Evolutionary conservation across 2,797 vertebrate species (phyloP).

Genomic region (Helostoma temminkii): DNA sequence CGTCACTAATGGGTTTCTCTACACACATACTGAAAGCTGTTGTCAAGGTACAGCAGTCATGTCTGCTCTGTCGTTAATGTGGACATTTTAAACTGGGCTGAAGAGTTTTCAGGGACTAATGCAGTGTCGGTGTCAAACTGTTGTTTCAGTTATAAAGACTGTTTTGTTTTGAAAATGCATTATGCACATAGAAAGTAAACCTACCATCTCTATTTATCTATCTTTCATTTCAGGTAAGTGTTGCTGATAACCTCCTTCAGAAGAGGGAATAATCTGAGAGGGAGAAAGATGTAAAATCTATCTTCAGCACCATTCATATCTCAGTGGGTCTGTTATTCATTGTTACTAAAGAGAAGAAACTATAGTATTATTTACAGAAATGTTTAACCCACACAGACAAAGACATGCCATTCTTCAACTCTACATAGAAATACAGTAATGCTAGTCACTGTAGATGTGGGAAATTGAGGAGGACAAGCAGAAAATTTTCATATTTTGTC

Average conservation of each 20-base stretch:
- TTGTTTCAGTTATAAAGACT: not conserved
- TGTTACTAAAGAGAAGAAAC: slow-evolving; percentile 21
- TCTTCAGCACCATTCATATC: slow-evolving; percentile 19
- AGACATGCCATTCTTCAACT: too few species aligned
- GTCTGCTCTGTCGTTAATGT: not conserved
- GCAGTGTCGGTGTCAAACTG: not conserved
- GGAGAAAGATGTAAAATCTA: not conserved
- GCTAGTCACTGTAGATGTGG: not conserved
- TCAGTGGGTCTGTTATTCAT: slow-evolving; percentile 28
- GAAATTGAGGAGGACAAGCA: not conserved
- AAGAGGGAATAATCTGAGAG: not conserved
- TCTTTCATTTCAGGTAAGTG: slow-evolving; percentile 37
- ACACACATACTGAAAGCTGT: not conserved
- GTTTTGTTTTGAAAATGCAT: not conserved
- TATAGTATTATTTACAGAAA: slow-evolving; percentile 8
- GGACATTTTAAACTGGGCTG: too few species aligned
- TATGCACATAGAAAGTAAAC: not conserved
- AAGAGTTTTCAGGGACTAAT: not conserved
- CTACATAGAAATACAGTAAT: not conserved
- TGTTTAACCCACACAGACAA: slow-evolving; percentile 19
- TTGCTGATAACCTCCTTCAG: slow-evolving; percentile 8
- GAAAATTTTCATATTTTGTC: not conserved
- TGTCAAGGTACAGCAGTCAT: not conserved
- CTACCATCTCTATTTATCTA: not conserved
- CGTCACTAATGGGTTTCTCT: not conserved